A percentile compares a stretch with the other conserved stretches of the same genome.
phyloP scores from a whole-genome alignment of 1,140 invertebrate genomes.

The Uloborus diversus region DNA sequence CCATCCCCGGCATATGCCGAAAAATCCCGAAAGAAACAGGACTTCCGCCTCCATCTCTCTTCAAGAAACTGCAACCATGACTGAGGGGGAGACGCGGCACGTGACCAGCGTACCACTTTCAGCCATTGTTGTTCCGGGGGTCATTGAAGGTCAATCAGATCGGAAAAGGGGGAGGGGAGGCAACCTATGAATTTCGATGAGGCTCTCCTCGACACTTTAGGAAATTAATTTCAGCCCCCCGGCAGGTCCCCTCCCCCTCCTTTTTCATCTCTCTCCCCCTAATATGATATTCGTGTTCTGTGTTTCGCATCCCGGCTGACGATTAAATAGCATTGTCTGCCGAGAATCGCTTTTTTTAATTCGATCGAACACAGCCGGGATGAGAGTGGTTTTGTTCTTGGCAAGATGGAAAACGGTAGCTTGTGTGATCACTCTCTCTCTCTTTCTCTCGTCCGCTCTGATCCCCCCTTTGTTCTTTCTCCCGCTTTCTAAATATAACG shows the following conservation, averaged over 20 bases:
- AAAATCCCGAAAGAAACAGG: too few relatives aligned
- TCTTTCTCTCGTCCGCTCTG: too few relatives aligned
- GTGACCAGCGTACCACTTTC: constrained; percentile 7
- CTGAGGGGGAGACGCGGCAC: constrained; percentile 13
- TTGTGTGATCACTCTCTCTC: too few relatives aligned
- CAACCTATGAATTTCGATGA: constrained; percentile 48
- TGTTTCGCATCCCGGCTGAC: neutral
- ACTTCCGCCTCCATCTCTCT: too few relatives aligned
- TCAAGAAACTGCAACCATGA: too few relatives aligned
- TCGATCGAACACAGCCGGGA: too few relatives aligned
- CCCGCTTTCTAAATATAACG: too few relatives aligned
- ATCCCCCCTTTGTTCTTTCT: too few relatives aligned
- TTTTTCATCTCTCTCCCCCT: neutral
- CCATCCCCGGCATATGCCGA: constrained; percentile 1
- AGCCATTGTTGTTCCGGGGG: constrained; percentile 37
- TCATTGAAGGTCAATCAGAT: constrained; percentile 51
- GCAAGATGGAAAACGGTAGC: too few relatives aligned
- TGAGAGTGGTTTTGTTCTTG: too few relatives aligned
- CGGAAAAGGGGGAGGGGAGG: constrained; percentile 14
- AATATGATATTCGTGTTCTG: constrained; percentile 33
- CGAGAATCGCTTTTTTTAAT: too few relatives aligned
- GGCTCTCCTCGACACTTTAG: constrained; percentile 36
- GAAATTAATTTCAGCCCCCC: constrained; percentile 37
- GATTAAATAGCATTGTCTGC: too few relatives aligned
- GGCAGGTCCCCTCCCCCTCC: neutral